A percentile compares a stretch with the other conserved stretches of the same genome.
Conservation (phyloP, 2,113 vertebrate genomes). For the Antechinus flavipes region DNA sequence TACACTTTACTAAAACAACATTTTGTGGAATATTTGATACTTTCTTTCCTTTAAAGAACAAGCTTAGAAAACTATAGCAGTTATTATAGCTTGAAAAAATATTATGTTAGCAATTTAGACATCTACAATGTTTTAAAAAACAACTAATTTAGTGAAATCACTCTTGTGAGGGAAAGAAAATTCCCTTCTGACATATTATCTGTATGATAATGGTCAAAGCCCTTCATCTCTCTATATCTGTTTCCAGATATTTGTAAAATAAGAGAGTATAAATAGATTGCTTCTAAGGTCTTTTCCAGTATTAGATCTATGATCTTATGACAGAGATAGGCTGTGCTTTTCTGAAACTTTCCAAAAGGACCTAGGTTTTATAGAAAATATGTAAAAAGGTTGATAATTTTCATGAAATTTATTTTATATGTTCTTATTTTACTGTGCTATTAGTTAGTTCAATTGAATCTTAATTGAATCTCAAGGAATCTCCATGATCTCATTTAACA, state of each 20-base stretch:
- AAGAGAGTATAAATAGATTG: neutral
- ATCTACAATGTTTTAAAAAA: conserved; percentile 95
- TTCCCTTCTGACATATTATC: neutral
- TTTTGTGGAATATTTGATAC: conserved; percentile 80
- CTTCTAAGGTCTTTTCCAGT: neutral
- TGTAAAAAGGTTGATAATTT: neutral
- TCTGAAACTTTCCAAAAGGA: neutral
- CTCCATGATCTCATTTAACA: neutral
- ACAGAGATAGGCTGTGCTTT: neutral
- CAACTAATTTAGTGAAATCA: conserved; percentile 99
- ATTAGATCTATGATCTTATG: neutral
- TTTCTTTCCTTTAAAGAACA: conserved; percentile 88
- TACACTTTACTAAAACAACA: conserved; percentile 77
- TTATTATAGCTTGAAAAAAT: conserved; percentile 88
- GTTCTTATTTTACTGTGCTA: neutral
- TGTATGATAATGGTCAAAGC: neutral
- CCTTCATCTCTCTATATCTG: neutral
- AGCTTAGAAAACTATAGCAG: conserved; percentile 87
- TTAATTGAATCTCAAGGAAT: neutral
- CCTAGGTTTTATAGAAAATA: neutral
- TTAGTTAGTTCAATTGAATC: neutral
- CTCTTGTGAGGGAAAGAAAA: conserved; percentile 84
- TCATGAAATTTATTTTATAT: neutral
- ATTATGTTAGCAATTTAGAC: conserved; percentile 89
- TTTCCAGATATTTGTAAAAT: neutral